Conservation (phyloP, 2,888 invertebrate species). For the Argyresthia goedartella region DNA sequence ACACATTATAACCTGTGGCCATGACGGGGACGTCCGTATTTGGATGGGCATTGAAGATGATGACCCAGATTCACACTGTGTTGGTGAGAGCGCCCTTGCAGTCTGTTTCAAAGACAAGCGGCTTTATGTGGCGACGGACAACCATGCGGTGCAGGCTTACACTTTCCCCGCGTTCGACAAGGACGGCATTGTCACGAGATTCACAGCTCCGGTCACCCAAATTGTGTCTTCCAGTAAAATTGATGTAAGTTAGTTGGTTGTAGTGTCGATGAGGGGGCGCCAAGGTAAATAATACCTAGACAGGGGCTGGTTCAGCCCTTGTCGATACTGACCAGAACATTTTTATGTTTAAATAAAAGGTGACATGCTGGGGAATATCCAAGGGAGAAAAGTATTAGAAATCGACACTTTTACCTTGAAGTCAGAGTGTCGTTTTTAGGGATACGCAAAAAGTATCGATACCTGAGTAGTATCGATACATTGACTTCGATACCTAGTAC, state of each 20-base stretch:
- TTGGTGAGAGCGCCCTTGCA: conserved; percentile 86
- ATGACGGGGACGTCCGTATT: conserved; percentile 92
- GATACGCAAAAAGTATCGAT: too few relatives aligned
- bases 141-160: conserved; percentile 87
- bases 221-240: conserved; percentile 76
- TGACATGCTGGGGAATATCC: too few relatives aligned
- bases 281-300: too few relatives aligned
- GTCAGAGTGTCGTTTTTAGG: too few relatives aligned
- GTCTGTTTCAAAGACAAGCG: conserved; percentile 78
- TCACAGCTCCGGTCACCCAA: conserved; percentile 89
- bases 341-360: too few relatives aligned
- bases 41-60: conserved; percentile 91
- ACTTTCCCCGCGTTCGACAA: conserved; percentile 85
- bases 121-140: conserved; percentile 87
- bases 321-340: too few relatives aligned
- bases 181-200: conserved; percentile 88
- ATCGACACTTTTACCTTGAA: too few relatives aligned
- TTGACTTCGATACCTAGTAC: too few relatives aligned
- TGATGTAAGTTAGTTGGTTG: conserved; percentile 41
- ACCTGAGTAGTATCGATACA: too few relatives aligned
- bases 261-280: too few relatives aligned
- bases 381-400: too few relatives aligned
- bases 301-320: too few relatives aligned
- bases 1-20: conserved; percentile 86
- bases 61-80: conserved; percentile 86